These are phyloP conservation scores for Rhinichthys osculus DNA, from an alignment of 2,797 vertebrate species.

Conservation along the genomic window DNA sequence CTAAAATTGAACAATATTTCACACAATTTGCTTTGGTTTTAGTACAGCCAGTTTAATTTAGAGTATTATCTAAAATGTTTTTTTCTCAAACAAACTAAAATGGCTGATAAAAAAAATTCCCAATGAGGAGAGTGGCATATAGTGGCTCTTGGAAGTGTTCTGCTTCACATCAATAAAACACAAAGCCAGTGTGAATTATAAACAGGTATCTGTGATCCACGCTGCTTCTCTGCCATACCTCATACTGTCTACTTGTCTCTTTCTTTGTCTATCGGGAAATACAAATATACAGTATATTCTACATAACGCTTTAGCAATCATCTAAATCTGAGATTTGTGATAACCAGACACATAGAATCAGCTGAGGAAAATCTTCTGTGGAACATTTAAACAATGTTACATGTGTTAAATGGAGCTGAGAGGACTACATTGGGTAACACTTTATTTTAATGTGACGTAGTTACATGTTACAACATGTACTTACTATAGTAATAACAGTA, in stretches of 20 bases:
- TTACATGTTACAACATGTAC: too few species aligned
- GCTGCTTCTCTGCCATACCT: constrained; percentile 39
- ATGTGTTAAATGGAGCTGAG: not conserved
- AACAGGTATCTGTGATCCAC: constrained; percentile 52
- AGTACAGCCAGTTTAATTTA: not conserved
- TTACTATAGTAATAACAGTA: too few species aligned
- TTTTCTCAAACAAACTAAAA: not conserved
- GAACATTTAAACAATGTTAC: not conserved
- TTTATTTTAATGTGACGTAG: too few species aligned
- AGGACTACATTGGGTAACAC: not conserved
- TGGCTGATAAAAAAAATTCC: not conserved
- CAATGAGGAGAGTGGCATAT: not conserved
- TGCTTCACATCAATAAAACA: constrained; percentile 59
- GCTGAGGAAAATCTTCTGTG: not conserved
- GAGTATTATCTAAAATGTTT: not conserved
- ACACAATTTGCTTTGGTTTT: not conserved
- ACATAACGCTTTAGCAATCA: not conserved
- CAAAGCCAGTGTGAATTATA: constrained; percentile 63
- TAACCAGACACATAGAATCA: not conserved
- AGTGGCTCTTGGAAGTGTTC: constrained; percentile 45
- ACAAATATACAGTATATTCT: not conserved
- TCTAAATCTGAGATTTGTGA: constrained; percentile 9
- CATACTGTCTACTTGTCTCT: constrained; percentile 19
- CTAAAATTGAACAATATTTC: not conserved
- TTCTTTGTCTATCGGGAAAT: not conserved